Evolutionary conservation across 2,888 invertebrate species (phyloP), one percentile per base, ranked within the genome.

Genomic region (Lysandra bellargus): DNA sequence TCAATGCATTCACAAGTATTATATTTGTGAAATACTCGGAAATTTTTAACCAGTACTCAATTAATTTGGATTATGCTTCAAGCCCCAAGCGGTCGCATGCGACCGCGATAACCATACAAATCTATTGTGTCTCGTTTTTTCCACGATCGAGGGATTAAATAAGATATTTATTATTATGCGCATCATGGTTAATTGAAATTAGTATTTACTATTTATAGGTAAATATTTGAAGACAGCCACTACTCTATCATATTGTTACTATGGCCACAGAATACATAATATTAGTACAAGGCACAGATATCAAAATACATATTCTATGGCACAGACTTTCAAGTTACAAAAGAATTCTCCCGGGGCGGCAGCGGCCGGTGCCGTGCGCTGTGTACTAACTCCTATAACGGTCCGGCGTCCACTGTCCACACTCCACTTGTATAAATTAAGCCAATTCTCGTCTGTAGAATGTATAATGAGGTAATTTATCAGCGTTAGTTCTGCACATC

Each of bases 391-490:
- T 14, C 14, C 69, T 37, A 1, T 69, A 69, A 69, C 69, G 33
- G 69, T 37, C 69, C 9, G 9, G 30, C 30, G 23, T 40, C 49
- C 9, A 57, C 49, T 17, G 57, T 57, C 17, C 57, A 57, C 57
- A 57, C 14, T 17, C 1, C 33, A 33, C 37, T 5, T 33, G 69
- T 23, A 64, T 64, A 69, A 69, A 69, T 69, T 37, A 69, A 12
- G 33, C 69, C 33, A 69, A 69, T 37, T 37, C 14, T 69, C 33
- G 69, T 69, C 69, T 6, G 69, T 1, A 69, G 69, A 69, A 69
- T 69, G 17, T 69, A 69, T 69, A 69, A 69, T 69, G 64, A 64
- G 9, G 33, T 37, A 37, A 69, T 69, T 12, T 69, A 14, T 69
- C 33, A 37, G 69, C 33, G 33, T 9, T 6, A 69, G 17, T 37